phyloP scores from a whole-genome alignment of 2,797 vertebrate genomes.

The Notolabrus celidotus region DNA sequence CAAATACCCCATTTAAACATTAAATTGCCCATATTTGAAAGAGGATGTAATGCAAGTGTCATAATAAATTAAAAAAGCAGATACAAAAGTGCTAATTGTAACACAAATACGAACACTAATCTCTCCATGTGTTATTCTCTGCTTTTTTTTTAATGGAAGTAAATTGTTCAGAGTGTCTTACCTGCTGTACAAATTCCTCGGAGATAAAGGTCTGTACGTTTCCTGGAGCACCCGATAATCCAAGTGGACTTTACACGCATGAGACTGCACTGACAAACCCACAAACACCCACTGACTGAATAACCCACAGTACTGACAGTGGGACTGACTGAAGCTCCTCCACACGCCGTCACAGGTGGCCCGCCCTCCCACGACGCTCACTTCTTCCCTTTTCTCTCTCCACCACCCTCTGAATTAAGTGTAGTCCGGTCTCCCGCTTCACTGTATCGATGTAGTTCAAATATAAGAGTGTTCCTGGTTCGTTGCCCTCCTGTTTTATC shows the following conservation, averaged over 20 bases:
- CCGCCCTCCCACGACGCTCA: slow-evolving; percentile 48
- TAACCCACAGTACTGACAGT: not conserved
- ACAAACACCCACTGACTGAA: slow-evolving; percentile 36
- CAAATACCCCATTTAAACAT: not conserved
- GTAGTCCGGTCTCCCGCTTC: no score
- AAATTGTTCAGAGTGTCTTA: slow-evolving; percentile 39
- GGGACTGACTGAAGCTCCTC: slow-evolving; percentile 23
- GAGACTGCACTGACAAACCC: slow-evolving; percentile 6
- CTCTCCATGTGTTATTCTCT: not conserved
- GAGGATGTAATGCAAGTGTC: not conserved
- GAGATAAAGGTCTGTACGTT: slow-evolving; percentile 20
- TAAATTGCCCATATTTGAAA: not conserved
- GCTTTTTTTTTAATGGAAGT: no score
- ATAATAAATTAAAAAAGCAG: not conserved
- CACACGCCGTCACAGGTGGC: slow-evolving; percentile 73
- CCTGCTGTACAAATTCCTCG: slow-evolving; percentile 47
- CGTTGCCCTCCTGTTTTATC: not conserved
- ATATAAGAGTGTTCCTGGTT: not conserved
- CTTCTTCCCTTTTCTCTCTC: not conserved
- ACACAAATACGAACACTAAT: not conserved
- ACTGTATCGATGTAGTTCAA: not conserved
- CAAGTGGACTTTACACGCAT: slow-evolving; percentile 66
- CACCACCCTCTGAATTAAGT: not conserved
- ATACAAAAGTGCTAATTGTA: not conserved
- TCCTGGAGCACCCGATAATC: slow-evolving; percentile 42